Conservation (phyloP, 2,797 vertebrate genomes). For the Malurus leucopterus region DNA sequence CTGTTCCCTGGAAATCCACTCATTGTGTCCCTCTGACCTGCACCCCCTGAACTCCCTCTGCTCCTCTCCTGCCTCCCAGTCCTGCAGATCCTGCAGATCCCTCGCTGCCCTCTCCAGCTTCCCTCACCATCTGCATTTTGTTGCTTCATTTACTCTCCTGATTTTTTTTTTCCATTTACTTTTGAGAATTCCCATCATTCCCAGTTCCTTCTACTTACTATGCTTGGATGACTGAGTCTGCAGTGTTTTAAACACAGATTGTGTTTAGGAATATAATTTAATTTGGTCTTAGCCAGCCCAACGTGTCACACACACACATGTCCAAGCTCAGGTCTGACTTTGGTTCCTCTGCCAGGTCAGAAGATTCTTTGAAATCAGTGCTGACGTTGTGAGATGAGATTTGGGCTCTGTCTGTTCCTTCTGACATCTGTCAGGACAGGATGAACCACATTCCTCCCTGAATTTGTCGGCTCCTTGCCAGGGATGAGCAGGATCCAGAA, state of each 20-base stretch:
- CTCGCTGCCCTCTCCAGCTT: neutral
- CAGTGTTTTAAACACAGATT: neutral
- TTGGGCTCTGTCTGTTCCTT: neutral
- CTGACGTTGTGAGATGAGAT: neutral
- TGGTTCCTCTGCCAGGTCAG: neutral
- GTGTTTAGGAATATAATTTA: neutral
- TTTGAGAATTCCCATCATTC: neutral
- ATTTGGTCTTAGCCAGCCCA: neutral
- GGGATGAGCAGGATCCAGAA: neutral
- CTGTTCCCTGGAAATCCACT: slow-evolving; percentile 23
- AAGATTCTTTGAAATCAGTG: neutral
- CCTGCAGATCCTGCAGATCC: neutral
- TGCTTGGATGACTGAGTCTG: neutral
- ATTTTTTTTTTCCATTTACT: neutral
- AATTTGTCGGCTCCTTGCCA: neutral
- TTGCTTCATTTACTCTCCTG: neutral
- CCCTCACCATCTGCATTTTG: neutral
- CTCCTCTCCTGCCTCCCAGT: neutral
- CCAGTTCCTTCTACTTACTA: neutral
- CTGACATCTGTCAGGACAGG: neutral
- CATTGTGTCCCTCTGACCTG: neutral
- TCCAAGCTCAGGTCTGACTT: neutral
- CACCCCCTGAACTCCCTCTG: slow-evolving; percentile 13
- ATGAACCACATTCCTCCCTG: neutral
- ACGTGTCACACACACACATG: neutral